phyloP scores from a whole-genome alignment of 2,113 vertebrate species.

The Amblyornis subalaris region DNA sequence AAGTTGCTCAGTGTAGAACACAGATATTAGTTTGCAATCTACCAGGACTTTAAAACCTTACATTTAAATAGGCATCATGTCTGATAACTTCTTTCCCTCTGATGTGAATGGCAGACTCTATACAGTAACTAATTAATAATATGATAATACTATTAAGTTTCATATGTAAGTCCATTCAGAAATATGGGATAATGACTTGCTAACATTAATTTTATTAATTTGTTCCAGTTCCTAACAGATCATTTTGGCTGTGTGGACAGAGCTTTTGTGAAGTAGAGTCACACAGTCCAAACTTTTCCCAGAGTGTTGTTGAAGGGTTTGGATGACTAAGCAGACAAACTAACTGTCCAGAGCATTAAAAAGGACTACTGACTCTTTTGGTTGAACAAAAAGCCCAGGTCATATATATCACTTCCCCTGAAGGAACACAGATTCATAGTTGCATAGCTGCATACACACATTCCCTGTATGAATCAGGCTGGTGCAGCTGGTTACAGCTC shows the following conservation, averaged over 20 bases:
- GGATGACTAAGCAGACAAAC: not conserved
- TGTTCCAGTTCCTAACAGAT: not conserved
- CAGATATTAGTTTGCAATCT: not conserved
- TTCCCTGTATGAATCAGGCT: not conserved
- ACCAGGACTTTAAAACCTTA: not conserved
- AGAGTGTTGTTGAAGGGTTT: not conserved
- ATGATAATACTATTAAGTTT: not conserved
- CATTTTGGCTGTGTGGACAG: accelerated
- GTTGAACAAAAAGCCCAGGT: not conserved
- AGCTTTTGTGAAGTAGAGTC: not conserved
- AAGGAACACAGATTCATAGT: not conserved
- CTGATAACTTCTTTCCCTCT: not conserved
- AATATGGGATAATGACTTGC: not conserved
- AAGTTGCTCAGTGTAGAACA: not conserved
- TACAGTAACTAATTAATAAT: not conserved
- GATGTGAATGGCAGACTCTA: not conserved
- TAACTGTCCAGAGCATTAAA: not conserved
- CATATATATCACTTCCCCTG: not conserved
- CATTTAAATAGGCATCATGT: not conserved
- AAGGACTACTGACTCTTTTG: not conserved
- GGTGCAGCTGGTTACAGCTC: not conserved
- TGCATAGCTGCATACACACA: accelerated
- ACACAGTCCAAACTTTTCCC: not conserved
- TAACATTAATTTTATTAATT: not conserved
- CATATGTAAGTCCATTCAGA: not conserved